Evolutionary conservation across 2,888 invertebrate genomes (phyloP).

Genomic region (Trissoscelio sp.): DNA sequence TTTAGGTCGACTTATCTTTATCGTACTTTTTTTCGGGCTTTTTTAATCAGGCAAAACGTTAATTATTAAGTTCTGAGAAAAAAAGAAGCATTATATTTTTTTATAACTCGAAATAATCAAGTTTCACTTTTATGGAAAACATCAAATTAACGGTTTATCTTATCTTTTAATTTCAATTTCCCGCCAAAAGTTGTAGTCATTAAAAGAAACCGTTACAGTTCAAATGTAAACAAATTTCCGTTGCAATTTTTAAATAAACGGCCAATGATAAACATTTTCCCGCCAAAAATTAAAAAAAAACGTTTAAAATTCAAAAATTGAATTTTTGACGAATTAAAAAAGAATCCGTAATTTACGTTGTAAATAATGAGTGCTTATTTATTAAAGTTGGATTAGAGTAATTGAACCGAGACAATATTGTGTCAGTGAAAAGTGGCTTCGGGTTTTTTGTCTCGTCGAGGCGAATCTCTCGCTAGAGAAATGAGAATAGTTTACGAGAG

Average conservation of each 20-base stretch:
- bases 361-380: background rate
- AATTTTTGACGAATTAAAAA: no score
- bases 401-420: slow-evolving; percentile 4
- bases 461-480: slow-evolving; percentile 38
- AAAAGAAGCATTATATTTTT: background rate
- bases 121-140: background rate
- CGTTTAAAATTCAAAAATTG: no score
- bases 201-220: no score
- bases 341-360: no score
- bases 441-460: background rate
- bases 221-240: background rate
- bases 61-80: slow-evolving; percentile 17
- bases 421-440: slow-evolving; percentile 26
- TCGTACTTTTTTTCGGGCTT: background rate
- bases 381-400: background rate
- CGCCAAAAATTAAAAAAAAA: no score
- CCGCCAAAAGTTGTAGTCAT: no score
- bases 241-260: no score
- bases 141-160: background rate
- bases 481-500: slow-evolving; percentile 42
- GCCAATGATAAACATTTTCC: no score
- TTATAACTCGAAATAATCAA: background rate
- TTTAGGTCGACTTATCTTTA: slow-evolving; percentile 28
- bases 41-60: slow-evolving; percentile 1
- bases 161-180: background rate